Base-by-base conservation (phyloP, 2,113 vertebrate species). In the Osmerus eperlanus region DNA sequence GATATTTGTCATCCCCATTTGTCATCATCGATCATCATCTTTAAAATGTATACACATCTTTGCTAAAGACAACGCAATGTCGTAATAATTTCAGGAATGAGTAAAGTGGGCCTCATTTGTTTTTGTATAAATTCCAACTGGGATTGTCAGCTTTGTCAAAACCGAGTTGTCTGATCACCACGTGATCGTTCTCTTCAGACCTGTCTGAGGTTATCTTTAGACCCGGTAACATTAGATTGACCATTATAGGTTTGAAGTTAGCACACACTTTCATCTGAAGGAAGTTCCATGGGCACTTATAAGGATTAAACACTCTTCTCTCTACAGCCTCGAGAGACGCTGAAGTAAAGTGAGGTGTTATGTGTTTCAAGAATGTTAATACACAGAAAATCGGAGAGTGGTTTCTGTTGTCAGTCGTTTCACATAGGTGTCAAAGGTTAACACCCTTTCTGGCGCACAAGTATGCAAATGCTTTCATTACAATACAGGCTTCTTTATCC, bases 381-480 rank as follows among this genome's bases (percentile, higher is more conserved):
- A 73, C 77, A 74, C 3, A 32, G 75, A 28, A 67, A 69, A 76
- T 21, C 15, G 74, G 82, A 72, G 81, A 89, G 87, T 82, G 84
- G 72, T 83, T 80, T 85, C 87, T 87, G 83, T 87, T 88, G 86
- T 89, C 85, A 75, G 52, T 81, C 75, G 63, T 81, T 78, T 81
- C 84, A 87, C 68, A 0, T n/a, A 59, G 62, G 85, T 89, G 89
- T 85, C 88, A 89, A 79, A 89, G 89, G 89, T 89, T 80, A 89
- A 89, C 85, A 89, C 84, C 82, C 86, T 79, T 76, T 89, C 83
- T 83, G 77, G 84, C 78, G 70, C 80, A 81, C 78, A 85, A 90
- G 85, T 88, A 90, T 90, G 89, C 87, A 91, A 91, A 91, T 87
- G 85, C 78, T 80, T 82, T 82, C 76, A 78, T 81, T 81, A 89